Evolutionary conservation across 2,797 vertebrate genomes (phyloP), one percentile per base, ranked within the genome.

Genomic region (Gastrophryne carolinensis): DNA sequence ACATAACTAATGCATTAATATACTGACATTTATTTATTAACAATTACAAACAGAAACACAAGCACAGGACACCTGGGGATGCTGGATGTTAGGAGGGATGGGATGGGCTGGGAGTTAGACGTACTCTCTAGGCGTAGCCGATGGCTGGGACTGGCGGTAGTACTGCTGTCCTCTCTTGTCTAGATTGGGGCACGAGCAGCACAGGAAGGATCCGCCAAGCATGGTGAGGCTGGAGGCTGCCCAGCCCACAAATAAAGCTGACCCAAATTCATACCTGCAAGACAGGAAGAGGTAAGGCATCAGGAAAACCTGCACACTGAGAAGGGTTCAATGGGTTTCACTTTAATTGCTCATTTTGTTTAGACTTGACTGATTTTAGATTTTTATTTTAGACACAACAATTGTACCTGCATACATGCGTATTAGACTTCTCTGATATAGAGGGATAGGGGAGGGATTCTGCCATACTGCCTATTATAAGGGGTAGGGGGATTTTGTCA

Each of bases 241-340:
- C 97, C 97, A 99, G 41, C 97, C 97, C 1, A 98, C 86, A 0
- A 99, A 98, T 73, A 99, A 88, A 37, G 97, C 95, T 0, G 96
- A 96, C 79, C 97, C 97, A 4, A 98, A 97, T 72, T 98, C 97
- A 0, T 94, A 98, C 91, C 97, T 99, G 86, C 0, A 78, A 63
- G n/a, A 74, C 35, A 84, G 24, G 21, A 80, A 50, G 5, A 29
- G 2, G 15, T 8, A 3, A 27, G 2, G 12, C 27, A 6, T 29
- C 5, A n/a, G 15, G 10, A 21, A 24, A 12, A 39, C n/a, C 37
- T 13, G 37, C 10, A 39, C 37, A 15, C 37, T 13, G 12, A 39
- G 3, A 39, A 15, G 37, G n/a, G n/a, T n/a, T n/a, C n/a, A n/a
- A n/a, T n/a, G n/a, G n/a, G n/a, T n/a, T n/a, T n/a, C n/a, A n/a